Evolutionary conservation across 92 coral and sea anemone genomes (phyloP).

Genomic region (Phenganax stokvisi): DNA sequence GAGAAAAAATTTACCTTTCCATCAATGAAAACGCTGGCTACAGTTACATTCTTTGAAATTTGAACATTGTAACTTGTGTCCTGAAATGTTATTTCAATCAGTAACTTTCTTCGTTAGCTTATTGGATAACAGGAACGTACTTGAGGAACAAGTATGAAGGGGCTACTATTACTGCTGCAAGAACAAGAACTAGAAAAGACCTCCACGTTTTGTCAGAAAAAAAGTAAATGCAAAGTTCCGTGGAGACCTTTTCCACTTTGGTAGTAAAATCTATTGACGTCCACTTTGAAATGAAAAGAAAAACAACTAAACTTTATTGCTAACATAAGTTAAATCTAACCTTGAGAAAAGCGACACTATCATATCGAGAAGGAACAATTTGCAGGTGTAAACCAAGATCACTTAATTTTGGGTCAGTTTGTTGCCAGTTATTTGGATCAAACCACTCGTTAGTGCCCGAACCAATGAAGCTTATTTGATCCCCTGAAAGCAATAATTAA

Average conservation of each 20-base stretch:
- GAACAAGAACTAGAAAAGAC: background rate
- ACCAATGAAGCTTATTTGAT: conserved; percentile 25
- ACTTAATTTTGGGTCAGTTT: background rate
- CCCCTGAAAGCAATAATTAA: background rate
- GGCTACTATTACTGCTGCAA: too few species aligned
- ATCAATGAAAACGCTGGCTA: conserved; percentile 10
- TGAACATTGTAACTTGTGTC: conserved; percentile 25
- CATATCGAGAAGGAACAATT: conserved; percentile 14
- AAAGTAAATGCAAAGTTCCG: too few species aligned
- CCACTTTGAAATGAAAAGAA: background rate
- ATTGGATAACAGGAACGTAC: too few species aligned
- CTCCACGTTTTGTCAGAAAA: too few species aligned
- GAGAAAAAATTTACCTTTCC: conserved; percentile 4
- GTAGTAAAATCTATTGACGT: too few species aligned
- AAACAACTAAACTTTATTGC: too few species aligned
- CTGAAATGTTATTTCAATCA: background rate
- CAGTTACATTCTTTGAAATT: conserved; percentile 22
- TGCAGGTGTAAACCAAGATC: background rate
- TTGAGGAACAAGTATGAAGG: too few species aligned
- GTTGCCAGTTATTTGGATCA: conserved; percentile 22
- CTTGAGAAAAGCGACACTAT: conserved; percentile 21
- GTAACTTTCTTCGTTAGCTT: too few species aligned
- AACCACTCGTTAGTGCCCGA: conserved; percentile 30
- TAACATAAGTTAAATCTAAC: background rate
- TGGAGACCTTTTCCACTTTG: too few species aligned